phyloP scores from a whole-genome alignment of 2,113 vertebrate species.

The Epinephelus cyanopodus region DNA sequence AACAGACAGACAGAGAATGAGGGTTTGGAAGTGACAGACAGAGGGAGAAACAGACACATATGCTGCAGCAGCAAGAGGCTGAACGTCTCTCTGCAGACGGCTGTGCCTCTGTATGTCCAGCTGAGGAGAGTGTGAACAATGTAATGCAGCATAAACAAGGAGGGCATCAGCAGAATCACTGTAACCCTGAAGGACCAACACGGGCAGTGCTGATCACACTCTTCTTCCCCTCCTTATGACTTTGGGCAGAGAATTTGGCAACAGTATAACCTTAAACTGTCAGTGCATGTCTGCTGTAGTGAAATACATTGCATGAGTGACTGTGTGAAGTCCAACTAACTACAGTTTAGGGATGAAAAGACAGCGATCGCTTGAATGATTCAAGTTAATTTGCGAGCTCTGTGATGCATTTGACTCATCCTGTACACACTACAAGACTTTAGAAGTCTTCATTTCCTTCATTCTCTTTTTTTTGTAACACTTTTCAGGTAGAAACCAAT shows the following conservation, averaged over 20 bases:
- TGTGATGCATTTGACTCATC: slow-evolving; percentile 37
- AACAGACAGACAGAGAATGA: slow-evolving; percentile 59
- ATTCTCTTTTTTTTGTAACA: not conserved
- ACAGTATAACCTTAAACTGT: slow-evolving; percentile 36
- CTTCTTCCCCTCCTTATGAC: slow-evolving; percentile 51
- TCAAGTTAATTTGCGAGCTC: slow-evolving; percentile 41
- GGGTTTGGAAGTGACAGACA: slow-evolving; percentile 53
- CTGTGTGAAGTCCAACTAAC: slow-evolving; percentile 36
- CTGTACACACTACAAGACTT: not conserved
- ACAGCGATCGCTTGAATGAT: slow-evolving; percentile 29
- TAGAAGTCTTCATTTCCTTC: slow-evolving; percentile 2
- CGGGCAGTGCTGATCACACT: slow-evolving; percentile 51
- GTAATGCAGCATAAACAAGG: slow-evolving; percentile 53
- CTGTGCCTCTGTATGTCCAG: slow-evolving; percentile 33
- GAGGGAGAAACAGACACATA: slow-evolving; percentile 49
- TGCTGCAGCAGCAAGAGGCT: slow-evolving; percentile 35
- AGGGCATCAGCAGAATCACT: slow-evolving; percentile 40
- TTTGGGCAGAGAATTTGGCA: slow-evolving; percentile 43
- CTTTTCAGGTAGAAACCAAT: not conserved
- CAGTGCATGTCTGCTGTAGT: slow-evolving; percentile 25
- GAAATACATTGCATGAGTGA: slow-evolving; percentile 46
- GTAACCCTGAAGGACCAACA: slow-evolving; percentile 27
- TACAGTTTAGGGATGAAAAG: slow-evolving; percentile 38
- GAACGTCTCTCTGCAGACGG: slow-evolving; percentile 39
- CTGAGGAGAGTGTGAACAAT: slow-evolving; percentile 47